phyloP scores from a whole-genome alignment of 2,888 invertebrate species.

The Dicyrtomina minuta region DNA sequence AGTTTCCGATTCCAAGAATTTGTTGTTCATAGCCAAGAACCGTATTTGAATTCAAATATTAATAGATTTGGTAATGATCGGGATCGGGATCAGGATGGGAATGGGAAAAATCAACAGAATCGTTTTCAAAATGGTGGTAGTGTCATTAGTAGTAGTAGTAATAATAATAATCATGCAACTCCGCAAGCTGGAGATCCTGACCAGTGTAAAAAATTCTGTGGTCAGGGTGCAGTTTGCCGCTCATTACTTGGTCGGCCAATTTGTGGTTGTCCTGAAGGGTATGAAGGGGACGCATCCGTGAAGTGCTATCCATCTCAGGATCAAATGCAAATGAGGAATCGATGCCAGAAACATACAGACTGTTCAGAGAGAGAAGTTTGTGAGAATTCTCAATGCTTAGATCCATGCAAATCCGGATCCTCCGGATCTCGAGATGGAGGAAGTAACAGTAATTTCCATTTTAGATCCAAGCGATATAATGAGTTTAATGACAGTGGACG shows the following conservation, averaged over 20 bases:
- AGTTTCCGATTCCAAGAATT: conserved; percentile 19
- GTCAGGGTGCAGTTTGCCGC: conserved; percentile 47
- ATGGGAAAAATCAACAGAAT: background rate
- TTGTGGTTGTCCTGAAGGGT: conserved; percentile 38
- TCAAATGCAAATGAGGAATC: conserved; percentile 18
- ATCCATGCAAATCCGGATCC: conserved; percentile 39
- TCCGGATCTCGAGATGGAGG: background rate
- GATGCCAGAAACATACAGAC: conserved; percentile 47
- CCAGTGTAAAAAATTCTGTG: conserved; percentile 46
- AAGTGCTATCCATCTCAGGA: conserved; percentile 38
- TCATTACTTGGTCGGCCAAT: conserved; percentile 39
- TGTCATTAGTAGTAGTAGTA: background rate
- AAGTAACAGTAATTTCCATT: background rate
- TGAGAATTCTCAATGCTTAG: conserved; percentile 40
- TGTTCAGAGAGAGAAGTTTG: conserved; percentile 46
- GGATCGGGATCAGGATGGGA: too few species aligned
- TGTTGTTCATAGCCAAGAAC: conserved; percentile 9
- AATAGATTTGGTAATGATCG: too few species aligned
- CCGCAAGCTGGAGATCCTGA: conserved; percentile 23
- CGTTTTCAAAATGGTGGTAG: too few species aligned
- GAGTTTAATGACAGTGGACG: conserved; percentile 1
- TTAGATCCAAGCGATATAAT: conserved; percentile 5
- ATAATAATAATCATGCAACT: background rate
- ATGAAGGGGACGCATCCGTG: conserved; percentile 43
- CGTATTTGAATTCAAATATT: background rate